Conservation (phyloP, 2,888 invertebrate species). For the Rhopalosiphum nymphaeae region DNA sequence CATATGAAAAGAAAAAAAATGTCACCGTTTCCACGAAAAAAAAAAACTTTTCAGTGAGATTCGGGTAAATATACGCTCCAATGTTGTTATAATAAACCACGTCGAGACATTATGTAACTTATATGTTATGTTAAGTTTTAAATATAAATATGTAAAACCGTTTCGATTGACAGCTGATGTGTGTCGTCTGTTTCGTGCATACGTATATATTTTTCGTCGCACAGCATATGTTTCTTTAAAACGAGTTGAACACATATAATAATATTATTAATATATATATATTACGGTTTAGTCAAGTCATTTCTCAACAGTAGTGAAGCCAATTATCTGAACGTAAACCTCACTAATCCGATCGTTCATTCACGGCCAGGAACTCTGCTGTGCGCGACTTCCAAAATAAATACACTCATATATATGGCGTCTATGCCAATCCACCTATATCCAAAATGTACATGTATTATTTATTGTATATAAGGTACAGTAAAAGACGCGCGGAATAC, state of each 20-base stretch:
- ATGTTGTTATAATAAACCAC: not conserved
- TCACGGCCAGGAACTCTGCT: not conserved
- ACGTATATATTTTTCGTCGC: not conserved
- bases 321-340: slow-evolving; percentile 24
- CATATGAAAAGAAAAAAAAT: not conserved
- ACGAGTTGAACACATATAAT: not conserved
- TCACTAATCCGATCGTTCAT: slow-evolving; percentile 25
- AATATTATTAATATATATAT: not conserved
- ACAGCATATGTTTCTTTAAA: not conserved
- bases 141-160: not conserved
- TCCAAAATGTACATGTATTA: too few relatives aligned
- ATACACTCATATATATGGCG: not conserved
- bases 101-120: not conserved
- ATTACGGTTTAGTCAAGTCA: not conserved
- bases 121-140: not conserved
- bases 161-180: slow-evolving; percentile 17
- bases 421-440: not conserved
- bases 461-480: too few relatives aligned
- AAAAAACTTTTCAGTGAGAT: not conserved
- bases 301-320: slow-evolving; percentile 1
- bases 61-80: not conserved
- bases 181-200: not conserved
- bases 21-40: not conserved
- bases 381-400: not conserved
- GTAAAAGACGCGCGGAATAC: too few relatives aligned